Conservation (phyloP, 1,140 invertebrate genomes). For the Zaprionus capensis region DNA sequence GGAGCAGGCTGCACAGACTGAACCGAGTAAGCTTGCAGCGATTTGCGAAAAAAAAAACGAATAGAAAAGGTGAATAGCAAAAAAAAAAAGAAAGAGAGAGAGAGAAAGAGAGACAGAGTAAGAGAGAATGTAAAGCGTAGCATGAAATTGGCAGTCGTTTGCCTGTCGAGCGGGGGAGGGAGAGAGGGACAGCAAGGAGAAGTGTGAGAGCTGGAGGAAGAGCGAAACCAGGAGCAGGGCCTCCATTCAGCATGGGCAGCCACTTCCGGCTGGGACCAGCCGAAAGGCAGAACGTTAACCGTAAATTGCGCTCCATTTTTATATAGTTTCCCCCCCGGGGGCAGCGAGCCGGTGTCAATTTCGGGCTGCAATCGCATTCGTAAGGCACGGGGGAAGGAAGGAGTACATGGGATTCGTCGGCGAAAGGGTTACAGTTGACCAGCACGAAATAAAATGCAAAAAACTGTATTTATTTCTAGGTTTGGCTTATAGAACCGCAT, state of each 20-base stretch:
- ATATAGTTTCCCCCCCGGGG: constrained; percentile 60
- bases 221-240: neutral
- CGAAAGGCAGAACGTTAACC: constrained; percentile 36
- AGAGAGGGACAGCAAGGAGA: neutral
- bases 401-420: neutral
- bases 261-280: constrained; percentile 25
- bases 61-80: neutral
- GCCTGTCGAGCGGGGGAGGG: constrained; percentile 5
- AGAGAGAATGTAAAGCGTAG: constrained; percentile 48
- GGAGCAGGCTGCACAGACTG: constrained; percentile 17
- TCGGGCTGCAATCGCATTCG: constrained; percentile 25
- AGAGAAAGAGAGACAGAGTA: neutral
- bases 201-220: neutral
- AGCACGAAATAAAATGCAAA: constrained; percentile 12
- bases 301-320: constrained; percentile 73
- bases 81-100: constrained; percentile 6
- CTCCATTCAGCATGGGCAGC: constrained; percentile 16
- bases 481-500: constrained; percentile 3
- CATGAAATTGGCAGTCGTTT: constrained; percentile 71
- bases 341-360: constrained; percentile 70
- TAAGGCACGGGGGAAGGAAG: neutral
- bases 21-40: neutral
- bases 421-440: constrained; percentile 8
- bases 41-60: neutral
- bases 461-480: constrained; percentile 5